Percentiles rank a stretch among this genome's conserved stretches.
Conservation (phyloP, 2,113 vertebrate genomes). For the Rattus rattus region DNA sequence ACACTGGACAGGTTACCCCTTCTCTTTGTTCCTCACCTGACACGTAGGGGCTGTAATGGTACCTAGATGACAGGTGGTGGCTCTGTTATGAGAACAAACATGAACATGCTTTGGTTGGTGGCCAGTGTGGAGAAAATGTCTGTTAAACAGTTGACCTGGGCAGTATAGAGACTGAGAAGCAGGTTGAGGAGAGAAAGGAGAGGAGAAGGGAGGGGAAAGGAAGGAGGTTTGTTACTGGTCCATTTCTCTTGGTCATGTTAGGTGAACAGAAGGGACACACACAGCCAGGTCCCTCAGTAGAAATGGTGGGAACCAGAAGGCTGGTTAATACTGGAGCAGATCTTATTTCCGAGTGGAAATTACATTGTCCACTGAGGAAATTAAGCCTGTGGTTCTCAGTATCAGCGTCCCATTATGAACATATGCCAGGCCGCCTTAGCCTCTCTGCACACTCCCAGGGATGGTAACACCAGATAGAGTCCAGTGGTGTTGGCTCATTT, state of each 20-base stretch:
- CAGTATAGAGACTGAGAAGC: neutral
- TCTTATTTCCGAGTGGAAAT: neutral
- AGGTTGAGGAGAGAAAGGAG: fast-evolving
- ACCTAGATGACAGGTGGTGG: neutral
- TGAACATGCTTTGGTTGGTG: neutral
- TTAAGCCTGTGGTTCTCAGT: neutral
- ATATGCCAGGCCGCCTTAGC: fast-evolving
- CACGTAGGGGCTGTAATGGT: neutral
- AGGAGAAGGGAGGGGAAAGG: no score
- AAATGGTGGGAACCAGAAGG: neutral
- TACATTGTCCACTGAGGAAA: neutral
- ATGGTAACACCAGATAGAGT: fast-evolving
- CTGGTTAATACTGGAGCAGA: no score
- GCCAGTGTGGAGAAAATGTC: neutral
- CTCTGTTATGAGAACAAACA: neutral
- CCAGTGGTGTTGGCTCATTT: neutral
- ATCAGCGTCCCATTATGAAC: neutral
- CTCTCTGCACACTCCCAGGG: neutral
- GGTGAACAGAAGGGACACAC: neutral
- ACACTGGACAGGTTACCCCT: neutral
- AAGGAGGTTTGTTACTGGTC: neutral
- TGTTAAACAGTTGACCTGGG: neutral
- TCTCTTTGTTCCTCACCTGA: neutral
- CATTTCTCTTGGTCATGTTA: neutral
- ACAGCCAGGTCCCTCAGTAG: no score